Conservation (phyloP, 2,797 vertebrate species). For the Pseudotriccus pelzelni region DNA sequence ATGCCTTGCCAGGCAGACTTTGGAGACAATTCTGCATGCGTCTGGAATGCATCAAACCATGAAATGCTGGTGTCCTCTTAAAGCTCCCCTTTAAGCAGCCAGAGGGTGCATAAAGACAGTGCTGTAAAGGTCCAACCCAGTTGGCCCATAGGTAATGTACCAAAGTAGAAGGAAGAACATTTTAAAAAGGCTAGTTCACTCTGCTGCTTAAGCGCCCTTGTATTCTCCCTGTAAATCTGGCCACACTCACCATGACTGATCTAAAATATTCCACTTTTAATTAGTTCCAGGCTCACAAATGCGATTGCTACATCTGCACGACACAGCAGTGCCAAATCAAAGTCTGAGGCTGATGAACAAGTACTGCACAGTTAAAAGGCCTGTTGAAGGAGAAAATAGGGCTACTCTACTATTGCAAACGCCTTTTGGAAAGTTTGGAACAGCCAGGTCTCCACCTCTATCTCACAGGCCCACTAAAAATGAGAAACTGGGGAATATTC, state of each 20-base stretch:
- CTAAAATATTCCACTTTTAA: slow-evolving; percentile 82
- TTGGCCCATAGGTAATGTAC: slow-evolving; percentile 40
- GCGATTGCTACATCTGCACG: slow-evolving; percentile 73
- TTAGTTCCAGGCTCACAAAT: slow-evolving; percentile 77
- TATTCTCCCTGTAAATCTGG: slow-evolving; percentile 73
- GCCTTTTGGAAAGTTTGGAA: slow-evolving; percentile 20
- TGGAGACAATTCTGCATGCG: background rate
- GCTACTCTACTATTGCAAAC: slow-evolving; percentile 58
- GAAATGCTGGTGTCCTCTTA: background rate
- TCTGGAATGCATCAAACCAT: background rate
- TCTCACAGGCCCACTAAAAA: background rate
- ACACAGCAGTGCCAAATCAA: slow-evolving; percentile 74
- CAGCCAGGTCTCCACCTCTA: background rate
- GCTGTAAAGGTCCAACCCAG: background rate
- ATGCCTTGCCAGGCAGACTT: background rate
- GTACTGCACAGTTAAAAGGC: slow-evolving; percentile 65
- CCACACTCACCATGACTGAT: slow-evolving; percentile 74
- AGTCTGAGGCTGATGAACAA: slow-evolving; percentile 73
- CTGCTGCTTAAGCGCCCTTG: slow-evolving; percentile 62
- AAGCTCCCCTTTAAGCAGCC: background rate
- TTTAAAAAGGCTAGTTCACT: slow-evolving; percentile 55
- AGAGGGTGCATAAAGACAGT: background rate
- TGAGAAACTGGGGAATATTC: background rate
- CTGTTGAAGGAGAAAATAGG: slow-evolving; percentile 68
- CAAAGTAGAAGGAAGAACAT: slow-evolving; percentile 46